A percentile compares a stretch with the other conserved stretches of the same genome.
phyloP scores from a whole-genome alignment of 2,797 vertebrate genomes.

The Remorina albescens region DNA sequence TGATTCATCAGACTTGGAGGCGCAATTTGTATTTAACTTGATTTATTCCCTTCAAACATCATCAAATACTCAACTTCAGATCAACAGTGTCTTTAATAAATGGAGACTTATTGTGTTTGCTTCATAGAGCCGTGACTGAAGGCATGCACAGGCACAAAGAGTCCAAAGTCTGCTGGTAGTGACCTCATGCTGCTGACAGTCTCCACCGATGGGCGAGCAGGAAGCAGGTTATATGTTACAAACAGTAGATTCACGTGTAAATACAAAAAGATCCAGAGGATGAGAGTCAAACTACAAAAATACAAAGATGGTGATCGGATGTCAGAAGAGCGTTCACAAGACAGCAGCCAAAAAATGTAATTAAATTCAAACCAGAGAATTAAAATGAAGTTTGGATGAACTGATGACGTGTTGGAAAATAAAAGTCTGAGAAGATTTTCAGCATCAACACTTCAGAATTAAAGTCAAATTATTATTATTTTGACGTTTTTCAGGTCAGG shows the following conservation, averaged over 20 bases:
- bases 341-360: not conserved
- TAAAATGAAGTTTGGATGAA: no score
- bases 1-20: not conserved
- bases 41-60: conserved; percentile 69
- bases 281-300: conserved; percentile 63
- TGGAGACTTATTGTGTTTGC: conserved; percentile 41
- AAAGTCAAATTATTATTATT: no score
- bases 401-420: not conserved
- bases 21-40: conserved; percentile 31
- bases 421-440: not conserved
- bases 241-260: conserved; percentile 37
- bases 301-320: conserved; percentile 52
- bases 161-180: conserved; percentile 27
- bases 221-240: conserved; percentile 48
- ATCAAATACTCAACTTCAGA: conserved; percentile 53
- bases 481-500: no score
- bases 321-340: conserved; percentile 45
- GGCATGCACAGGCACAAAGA: conserved; percentile 74
- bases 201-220: conserved; percentile 26
- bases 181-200: conserved; percentile 57
- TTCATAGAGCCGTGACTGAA: conserved; percentile 50
- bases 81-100: conserved; percentile 50
- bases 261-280: conserved; percentile 61
- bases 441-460: no score
- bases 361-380: not conserved